These are phyloP conservation scores for Bergia puertoricense DNA, from an alignment of 92 coral and sea anemone genomes.

Conservation along the genomic window DNA sequence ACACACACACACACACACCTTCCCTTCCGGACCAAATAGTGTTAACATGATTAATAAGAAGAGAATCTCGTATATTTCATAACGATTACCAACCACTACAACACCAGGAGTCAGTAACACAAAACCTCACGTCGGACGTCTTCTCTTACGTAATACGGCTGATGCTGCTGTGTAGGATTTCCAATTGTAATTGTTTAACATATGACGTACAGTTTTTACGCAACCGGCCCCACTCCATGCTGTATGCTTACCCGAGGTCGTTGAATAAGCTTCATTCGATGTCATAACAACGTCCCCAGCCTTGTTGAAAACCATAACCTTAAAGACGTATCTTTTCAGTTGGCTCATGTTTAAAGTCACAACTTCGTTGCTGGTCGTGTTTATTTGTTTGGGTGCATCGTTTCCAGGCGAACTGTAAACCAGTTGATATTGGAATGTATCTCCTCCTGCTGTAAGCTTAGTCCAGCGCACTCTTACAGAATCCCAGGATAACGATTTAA, in stretches of 20 bases:
- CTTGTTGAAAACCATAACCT: slow-evolving; percentile 42
- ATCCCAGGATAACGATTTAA: slow-evolving; percentile 14
- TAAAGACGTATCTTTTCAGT: slow-evolving; percentile 51
- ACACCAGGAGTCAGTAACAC: too few species aligned
- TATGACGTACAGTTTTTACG: too few species aligned
- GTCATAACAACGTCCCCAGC: neutral
- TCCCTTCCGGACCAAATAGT: too few species aligned
- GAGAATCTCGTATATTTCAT: too few species aligned
- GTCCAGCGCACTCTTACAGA: slow-evolving; percentile 31
- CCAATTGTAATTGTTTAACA: too few species aligned
- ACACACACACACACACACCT: too few species aligned
- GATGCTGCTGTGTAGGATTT: too few species aligned
- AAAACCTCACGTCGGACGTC: too few species aligned
- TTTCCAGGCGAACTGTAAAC: neutral
- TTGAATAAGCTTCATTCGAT: slow-evolving; percentile 39
- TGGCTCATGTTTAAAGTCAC: slow-evolving; percentile 47
- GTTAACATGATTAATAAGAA: too few species aligned
- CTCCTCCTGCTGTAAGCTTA: neutral
- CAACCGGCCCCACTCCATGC: too few species aligned
- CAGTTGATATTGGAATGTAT: slow-evolving; percentile 15
- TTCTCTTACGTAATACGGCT: too few species aligned
- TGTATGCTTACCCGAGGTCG: slow-evolving; percentile 43
- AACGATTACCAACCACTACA: too few species aligned
- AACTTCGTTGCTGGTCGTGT: slow-evolving; percentile 43
- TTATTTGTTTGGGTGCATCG: neutral